Base-by-base conservation (phyloP, 2,113 vertebrate species). In the Brachionichthys hirsutus region DNA sequence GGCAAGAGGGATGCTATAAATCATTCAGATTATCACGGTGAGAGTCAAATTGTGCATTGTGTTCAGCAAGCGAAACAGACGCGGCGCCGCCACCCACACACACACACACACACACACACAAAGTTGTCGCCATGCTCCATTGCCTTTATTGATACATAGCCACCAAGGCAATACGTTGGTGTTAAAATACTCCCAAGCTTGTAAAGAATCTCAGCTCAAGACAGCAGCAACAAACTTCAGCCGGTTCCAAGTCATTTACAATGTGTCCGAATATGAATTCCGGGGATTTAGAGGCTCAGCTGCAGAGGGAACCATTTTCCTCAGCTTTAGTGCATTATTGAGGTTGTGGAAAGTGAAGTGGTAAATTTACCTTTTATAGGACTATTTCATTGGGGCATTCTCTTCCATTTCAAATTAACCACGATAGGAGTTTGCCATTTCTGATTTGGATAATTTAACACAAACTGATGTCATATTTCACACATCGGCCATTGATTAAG, bases 21-120 rank as follows among this genome's bases (percentile, higher is more conserved):
- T 90, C 89, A 88, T 89, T 84, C 70, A 86, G 82, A 84, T 89
- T 81, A 85, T 82, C 45, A 36, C 78, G 77, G 72, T n/a, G 57
- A 70, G 64, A 86, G 80, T 86, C 80, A 78, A 90, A 89, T 78
- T 88, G 78, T 85, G 84, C 72, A 82, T 72, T 47, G 82, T 79
- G 79, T 75, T 87, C 83, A 82, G 71, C 0, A 19, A 68, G 61
- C 11, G 55, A 75, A 81, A 75, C 64, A 56, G 70, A 59, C 22
- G 5, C 62, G 60, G 34, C 30, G 62, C 22, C 38, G n/a, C 54
- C 38, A 1, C 44, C 43, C 60, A 55, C 43, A 70, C 38, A 34
- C 49, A 49, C 1, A 13, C 38, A 34, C 38, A 1, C 44, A 40
- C 60, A 55, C 43, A 70, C 38, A 34, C 49, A 49, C 1, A 13